Evolutionary conservation across 1,140 invertebrate species (phyloP).

Genomic region (Propsilocerus akamusi): DNA sequence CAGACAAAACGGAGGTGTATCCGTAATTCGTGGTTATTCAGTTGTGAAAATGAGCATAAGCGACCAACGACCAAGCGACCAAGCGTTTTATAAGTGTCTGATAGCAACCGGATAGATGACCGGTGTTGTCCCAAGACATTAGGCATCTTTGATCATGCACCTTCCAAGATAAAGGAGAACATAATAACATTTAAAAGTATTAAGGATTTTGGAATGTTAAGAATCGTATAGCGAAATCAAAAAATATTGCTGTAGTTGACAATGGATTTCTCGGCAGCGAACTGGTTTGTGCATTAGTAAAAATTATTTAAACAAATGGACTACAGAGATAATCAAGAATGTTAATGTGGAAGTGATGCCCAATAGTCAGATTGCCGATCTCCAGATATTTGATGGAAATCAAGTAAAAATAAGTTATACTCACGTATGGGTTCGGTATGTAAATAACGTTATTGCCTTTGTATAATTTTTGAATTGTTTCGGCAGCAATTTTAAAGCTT

Average conservation of each 20-base stretch:
- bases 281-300: constrained; percentile 61
- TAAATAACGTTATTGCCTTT: background rate
- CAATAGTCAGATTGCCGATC: constrained; percentile 33
- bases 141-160: constrained; percentile 41
- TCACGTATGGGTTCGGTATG: background rate
- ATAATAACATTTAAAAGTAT: constrained; percentile 45
- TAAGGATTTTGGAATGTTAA: constrained; percentile 40
- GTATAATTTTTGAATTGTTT: background rate
- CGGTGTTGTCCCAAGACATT: constrained; percentile 10
- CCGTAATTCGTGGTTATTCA: constrained; percentile 51
- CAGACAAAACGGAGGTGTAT: constrained; percentile 64
- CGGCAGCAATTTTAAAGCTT: background rate
- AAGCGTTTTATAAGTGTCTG: constrained; percentile 69
- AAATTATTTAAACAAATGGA: constrained; percentile 71
- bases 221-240: constrained; percentile 31
- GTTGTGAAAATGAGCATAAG: constrained; percentile 56
- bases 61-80: constrained; percentile 43
- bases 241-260: constrained; percentile 64
- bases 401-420: constrained; percentile 38
- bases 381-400: constrained; percentile 27
- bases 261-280: constrained; percentile 88
- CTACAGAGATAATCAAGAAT: constrained; percentile 44
- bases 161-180: constrained; percentile 39
- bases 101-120: constrained; percentile 85
- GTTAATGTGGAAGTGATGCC: constrained; percentile 55